Conservation (phyloP, 2,888 invertebrate species). For the Drosophila affinis region DNA sequence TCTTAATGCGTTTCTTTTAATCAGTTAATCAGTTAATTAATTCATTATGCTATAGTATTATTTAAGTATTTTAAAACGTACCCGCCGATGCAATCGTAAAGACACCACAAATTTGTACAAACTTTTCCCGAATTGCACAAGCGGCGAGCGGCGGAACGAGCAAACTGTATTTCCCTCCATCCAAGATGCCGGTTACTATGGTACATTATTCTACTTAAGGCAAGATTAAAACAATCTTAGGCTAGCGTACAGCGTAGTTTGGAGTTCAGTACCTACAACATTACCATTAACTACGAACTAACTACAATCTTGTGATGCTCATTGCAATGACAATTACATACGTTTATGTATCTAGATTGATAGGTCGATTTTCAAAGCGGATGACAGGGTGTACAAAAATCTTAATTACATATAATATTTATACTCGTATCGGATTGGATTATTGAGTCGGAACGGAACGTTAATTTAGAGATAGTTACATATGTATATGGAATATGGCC, state of each 20-base stretch:
- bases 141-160: constrained; percentile 38
- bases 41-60: constrained; percentile 37
- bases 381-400: constrained; percentile 21
- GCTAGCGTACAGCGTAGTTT: constrained; percentile 58
- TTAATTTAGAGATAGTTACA: not conserved
- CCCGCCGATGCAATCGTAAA: constrained; percentile 64
- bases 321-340: constrained; percentile 43
- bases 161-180: constrained; percentile 38
- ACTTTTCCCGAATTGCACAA: constrained; percentile 52
- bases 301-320: constrained; percentile 48
- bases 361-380: constrained; percentile 18
- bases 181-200: constrained; percentile 26
- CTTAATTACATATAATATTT: not conserved
- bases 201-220: constrained; percentile 73
- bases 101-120: constrained; percentile 52
- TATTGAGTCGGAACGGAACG: constrained; percentile 9
- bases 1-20: constrained; percentile 48
- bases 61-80: constrained; percentile 45
- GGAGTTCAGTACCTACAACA: constrained; percentile 47
- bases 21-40: constrained; percentile 36
- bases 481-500: not conserved
- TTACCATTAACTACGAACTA: constrained; percentile 41
- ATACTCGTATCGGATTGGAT: constrained; percentile 25
- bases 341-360: constrained; percentile 28
- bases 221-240: constrained; percentile 82